Conservation (phyloP, 2,797 vertebrate species). For the Sternarchorhynchus goeldii region DNA sequence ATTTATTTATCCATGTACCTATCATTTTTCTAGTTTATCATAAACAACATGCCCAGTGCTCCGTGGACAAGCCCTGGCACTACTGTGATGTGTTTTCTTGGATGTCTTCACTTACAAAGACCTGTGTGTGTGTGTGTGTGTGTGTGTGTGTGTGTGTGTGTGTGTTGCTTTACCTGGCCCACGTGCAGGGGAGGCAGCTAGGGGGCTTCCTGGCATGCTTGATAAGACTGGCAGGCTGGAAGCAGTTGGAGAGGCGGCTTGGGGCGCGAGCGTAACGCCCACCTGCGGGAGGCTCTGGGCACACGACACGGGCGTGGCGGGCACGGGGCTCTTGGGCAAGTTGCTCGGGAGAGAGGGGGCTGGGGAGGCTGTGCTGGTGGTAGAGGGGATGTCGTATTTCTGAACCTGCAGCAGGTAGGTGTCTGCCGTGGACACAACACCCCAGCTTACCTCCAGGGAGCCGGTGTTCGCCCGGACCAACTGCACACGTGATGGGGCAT, state of each 20-base stretch:
- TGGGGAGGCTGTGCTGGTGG: constrained; percentile 81
- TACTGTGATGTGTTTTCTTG: neutral
- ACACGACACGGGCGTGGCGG: constrained; percentile 77
- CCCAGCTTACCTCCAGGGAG: constrained; percentile 94
- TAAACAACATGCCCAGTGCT: neutral
- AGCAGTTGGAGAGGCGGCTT: constrained; percentile 60
- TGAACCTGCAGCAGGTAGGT: constrained; percentile 92
- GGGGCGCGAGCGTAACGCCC: constrained; percentile 77
- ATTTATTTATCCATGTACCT: neutral
- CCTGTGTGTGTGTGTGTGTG: too few relatives aligned
- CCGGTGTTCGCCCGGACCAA: constrained; percentile 94
- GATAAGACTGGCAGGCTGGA: constrained; percentile 10
- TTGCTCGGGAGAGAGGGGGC: constrained; percentile 81
- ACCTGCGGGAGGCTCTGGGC: constrained; percentile 82
- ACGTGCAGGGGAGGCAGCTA: constrained; percentile 54
- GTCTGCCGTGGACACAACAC: constrained; percentile 88
- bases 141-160: too few relatives aligned
- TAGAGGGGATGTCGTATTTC: constrained; percentile 91
- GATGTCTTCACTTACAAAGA: too few relatives aligned
- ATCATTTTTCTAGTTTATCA: too few relatives aligned
- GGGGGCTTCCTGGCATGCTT: constrained; percentile 64
- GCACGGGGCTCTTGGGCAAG: constrained; percentile 87
- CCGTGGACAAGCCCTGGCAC: neutral
- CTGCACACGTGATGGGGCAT: constrained; percentile 88
- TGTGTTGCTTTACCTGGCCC: constrained; percentile 43